Evolutionary conservation across 2,888 invertebrate species (phyloP).

Genomic region (Tenodera sinensis): DNA sequence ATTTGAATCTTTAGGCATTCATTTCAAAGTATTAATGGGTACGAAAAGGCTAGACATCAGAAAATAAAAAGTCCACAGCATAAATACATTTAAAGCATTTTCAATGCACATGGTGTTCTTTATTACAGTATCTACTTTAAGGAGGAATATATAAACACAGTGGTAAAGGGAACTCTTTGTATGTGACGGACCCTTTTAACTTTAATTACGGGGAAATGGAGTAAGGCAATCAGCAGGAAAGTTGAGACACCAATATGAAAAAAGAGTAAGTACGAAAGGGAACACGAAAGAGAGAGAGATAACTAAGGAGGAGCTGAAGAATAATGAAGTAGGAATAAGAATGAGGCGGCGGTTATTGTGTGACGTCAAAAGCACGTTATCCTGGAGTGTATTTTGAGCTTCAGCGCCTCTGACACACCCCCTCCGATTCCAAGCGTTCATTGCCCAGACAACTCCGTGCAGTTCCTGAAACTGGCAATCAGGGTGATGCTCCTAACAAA

Average conservation of each 20-base stretch:
- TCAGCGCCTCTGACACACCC: neutral
- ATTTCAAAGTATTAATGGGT: too few relatives aligned
- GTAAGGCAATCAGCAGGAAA: neutral
- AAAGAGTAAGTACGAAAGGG: neutral
- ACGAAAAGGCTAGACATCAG: too few relatives aligned
- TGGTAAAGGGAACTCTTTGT: neutral
- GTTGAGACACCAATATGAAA: neutral
- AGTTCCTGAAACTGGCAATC: neutral
- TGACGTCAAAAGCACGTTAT: neutral
- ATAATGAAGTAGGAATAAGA: neutral
- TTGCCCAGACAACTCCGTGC: neutral
- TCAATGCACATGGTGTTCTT: too few relatives aligned
- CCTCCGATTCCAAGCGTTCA: neutral
- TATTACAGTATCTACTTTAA: too few relatives aligned
- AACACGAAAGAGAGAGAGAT: neutral
- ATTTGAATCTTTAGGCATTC: too few relatives aligned
- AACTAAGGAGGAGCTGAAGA: neutral
- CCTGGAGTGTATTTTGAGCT: neutral
- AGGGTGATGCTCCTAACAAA: too few relatives aligned
- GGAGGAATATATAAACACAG: too few relatives aligned
- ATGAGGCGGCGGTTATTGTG: neutral
- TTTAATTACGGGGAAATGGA: neutral
- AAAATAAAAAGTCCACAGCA: too few relatives aligned
- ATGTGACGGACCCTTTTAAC: neutral
- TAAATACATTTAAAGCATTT: too few relatives aligned